These are phyloP conservation scores for Coelopa frigida DNA, from an alignment of 1,140 invertebrate species.

Conservation along the genomic window DNA sequence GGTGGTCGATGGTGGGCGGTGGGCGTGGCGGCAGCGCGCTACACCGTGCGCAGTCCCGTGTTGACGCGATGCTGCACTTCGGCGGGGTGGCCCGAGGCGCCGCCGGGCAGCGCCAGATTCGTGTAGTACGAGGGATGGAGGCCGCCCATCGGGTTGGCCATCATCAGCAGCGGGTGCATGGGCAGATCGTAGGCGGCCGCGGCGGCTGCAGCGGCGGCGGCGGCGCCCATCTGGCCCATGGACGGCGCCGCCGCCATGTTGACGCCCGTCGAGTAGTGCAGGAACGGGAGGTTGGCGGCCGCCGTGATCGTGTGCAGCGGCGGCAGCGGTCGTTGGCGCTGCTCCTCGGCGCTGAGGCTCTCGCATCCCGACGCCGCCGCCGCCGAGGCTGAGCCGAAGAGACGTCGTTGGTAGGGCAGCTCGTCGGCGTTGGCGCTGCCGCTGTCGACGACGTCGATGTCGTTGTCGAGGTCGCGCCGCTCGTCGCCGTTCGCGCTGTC, in stretches of 20 bases:
- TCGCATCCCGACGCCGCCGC: background rate
- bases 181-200: slow-evolving; percentile 13
- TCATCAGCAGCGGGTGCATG: slow-evolving; percentile 17
- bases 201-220: background rate
- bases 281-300: slow-evolving; percentile 7
- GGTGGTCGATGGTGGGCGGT: too few species aligned
- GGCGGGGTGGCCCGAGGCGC: background rate
- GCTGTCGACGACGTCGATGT: slow-evolving; percentile 5
- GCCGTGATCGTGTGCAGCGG: slow-evolving; percentile 13
- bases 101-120: slow-evolving; percentile 4
- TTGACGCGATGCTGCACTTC: background rate
- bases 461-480: background rate
- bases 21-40: too few species aligned
- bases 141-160: slow-evolving; percentile 12
- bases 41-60: slow-evolving; percentile 8
- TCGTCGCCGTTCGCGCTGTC: slow-evolving; percentile 7
- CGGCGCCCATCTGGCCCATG: too few species aligned
- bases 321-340: slow-evolving; percentile 7
- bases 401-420: background rate
- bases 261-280: slow-evolving; percentile 7
- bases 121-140: slow-evolving; percentile 10
- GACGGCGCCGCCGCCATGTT: slow-evolving; percentile 1
- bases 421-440: slow-evolving; percentile 1
- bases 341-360: background rate
- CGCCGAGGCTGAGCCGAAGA: background rate